Evolutionary conservation across 1,140 invertebrate genomes (phyloP).

Genomic region (Ylistrum balloti): DNA sequence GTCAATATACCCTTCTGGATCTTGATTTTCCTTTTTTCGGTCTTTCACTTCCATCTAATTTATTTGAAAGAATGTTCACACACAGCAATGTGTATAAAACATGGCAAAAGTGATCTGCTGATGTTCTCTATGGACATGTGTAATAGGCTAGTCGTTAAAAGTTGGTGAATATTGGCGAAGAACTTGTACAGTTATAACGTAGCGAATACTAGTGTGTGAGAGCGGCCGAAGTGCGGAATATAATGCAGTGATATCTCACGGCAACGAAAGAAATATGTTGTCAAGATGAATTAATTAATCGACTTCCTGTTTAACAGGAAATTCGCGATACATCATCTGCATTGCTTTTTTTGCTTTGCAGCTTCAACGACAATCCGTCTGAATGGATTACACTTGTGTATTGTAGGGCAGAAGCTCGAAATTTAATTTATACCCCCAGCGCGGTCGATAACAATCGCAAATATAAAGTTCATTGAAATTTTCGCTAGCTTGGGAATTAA

Average conservation of each 20-base stretch:
- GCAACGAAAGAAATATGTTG: not conserved
- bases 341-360: not conserved
- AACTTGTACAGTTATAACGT: too few relatives aligned
- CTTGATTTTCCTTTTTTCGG: too few relatives aligned
- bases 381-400: constrained; percentile 11
- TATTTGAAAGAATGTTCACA: too few relatives aligned
- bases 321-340: not conserved
- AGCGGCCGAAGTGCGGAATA: not conserved
- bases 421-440: not conserved
- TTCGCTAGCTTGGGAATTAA: not conserved
- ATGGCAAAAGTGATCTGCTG: too few relatives aligned
- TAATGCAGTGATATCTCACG: not conserved
- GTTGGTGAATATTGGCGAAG: too few relatives aligned
- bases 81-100: too few relatives aligned
- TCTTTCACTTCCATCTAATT: too few relatives aligned
- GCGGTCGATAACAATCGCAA: not conserved
- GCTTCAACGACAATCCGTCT: not conserved
- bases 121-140: too few relatives aligned
- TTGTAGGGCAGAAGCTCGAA: not conserved
- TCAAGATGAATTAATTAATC: constrained; percentile 15
- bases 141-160: too few relatives aligned
- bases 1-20: too few relatives aligned
- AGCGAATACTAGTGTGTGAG: too few relatives aligned
- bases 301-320: not conserved
- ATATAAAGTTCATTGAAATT: not conserved